Evolutionary conservation across 2,113 vertebrate genomes (phyloP).

Genomic region (Oplegnathus fasciatus): DNA sequence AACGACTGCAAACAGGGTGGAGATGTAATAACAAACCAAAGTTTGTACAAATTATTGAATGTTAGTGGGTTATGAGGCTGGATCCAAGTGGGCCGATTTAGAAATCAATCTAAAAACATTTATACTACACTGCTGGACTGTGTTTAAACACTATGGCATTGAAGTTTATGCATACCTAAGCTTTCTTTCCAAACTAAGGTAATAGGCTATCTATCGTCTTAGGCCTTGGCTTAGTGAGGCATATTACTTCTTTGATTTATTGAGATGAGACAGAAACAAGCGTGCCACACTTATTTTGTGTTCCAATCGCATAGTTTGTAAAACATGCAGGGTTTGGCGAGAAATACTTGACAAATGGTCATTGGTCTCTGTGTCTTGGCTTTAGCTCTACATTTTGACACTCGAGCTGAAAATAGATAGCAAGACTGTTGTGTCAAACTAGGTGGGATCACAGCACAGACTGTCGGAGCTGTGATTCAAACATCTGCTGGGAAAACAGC

Average conservation of each 20-base stretch:
- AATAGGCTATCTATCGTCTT: not conserved
- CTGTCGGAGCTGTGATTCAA: constrained; percentile 52
- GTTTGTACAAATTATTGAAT: not conserved
- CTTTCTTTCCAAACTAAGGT: not conserved
- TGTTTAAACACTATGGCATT: not conserved
- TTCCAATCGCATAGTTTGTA: not conserved
- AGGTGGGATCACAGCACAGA: constrained; percentile 62
- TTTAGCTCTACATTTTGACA: constrained; percentile 55
- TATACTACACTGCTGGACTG: not conserved
- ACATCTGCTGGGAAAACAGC: constrained; percentile 68
- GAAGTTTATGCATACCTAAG: not conserved
- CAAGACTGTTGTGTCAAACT: constrained; percentile 58
- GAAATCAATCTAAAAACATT: not conserved
- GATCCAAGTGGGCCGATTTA: not conserved
- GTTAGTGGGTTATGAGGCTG: not conserved
- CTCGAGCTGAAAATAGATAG: constrained; percentile 55
- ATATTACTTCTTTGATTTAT: not conserved
- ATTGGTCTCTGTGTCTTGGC: constrained; percentile 22
- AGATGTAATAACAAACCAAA: not conserved
- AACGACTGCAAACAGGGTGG: constrained; percentile 12
- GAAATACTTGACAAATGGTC: constrained; percentile 7
- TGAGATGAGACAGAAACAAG: not conserved
- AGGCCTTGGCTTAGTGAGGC: not conserved
- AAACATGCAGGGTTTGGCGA: not conserved
- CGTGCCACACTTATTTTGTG: not conserved